Conservation (phyloP, 1,140 invertebrate species). For the Drosophila prosaltans region DNA sequence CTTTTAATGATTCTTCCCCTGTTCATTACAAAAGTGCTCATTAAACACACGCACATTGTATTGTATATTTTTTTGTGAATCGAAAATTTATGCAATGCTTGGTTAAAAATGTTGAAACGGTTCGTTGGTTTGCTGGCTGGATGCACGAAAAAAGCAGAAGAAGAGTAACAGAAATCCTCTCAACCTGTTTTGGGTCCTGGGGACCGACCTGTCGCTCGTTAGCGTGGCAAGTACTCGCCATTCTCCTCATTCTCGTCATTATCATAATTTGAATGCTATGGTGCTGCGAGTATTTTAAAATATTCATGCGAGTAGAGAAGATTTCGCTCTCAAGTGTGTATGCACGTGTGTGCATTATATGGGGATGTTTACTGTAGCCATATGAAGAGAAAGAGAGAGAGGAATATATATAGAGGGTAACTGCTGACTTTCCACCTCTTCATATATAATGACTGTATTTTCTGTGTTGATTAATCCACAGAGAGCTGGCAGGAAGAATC, state of each 20-base stretch:
- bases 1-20: constrained; percentile 54
- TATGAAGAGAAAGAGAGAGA: constrained; percentile 13
- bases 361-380: constrained; percentile 35
- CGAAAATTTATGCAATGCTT: constrained; percentile 62
- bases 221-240: constrained; percentile 59
- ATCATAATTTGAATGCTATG: constrained; percentile 75
- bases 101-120: too few species aligned
- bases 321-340: constrained; percentile 65
- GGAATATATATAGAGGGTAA: not conserved
- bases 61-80: constrained; percentile 1
- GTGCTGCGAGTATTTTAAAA: constrained; percentile 64
- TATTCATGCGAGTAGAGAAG: constrained; percentile 69
- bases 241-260: constrained; percentile 53
- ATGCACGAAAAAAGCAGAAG: constrained; percentile 15
- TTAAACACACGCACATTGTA: constrained; percentile 40
- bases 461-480: constrained; percentile 44
- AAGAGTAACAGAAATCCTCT: constrained; percentile 9
- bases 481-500: constrained; percentile 5
- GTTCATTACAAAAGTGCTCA: constrained; percentile 61
- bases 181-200: constrained; percentile 34
- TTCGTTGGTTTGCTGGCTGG: too few species aligned
- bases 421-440: constrained; percentile 9
- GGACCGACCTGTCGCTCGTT: constrained; percentile 56
- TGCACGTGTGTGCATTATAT: constrained; percentile 66
- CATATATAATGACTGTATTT: constrained; percentile 62